Base-by-base conservation (phyloP, 2,888 invertebrate species). In the Polymixis flavicincta region DNA sequence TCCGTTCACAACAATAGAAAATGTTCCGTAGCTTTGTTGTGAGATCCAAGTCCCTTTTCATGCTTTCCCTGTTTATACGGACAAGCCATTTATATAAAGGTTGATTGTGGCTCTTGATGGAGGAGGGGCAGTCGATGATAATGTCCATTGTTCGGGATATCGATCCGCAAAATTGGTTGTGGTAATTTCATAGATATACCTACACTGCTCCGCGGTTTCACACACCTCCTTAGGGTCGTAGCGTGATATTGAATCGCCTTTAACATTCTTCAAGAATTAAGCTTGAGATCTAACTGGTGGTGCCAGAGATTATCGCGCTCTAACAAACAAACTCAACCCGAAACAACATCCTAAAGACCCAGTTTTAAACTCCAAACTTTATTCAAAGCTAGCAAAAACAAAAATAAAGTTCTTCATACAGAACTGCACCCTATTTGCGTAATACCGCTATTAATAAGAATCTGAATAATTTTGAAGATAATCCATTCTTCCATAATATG, bases 1-100 rank as follows among this genome's bases (percentile, higher is more conserved):
- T 79, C 64, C 80, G 42, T 14, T 59, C 45, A 25, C 37, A 74
- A 85, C 80, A 84, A 84, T 71, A 59, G 66, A 22, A 63, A 80
- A 64, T 54, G 50, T 74, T 71, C 45, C 50, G 32, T 28, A 32
- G 52, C 67, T 73, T 81, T 83, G 85, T 84, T 73, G 42, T 52
- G 6, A 42, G 45, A 72, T 61, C 57, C 54, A 37, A 65, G 48
- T 61, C 63, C 55, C 76, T 59, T 79, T 79, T 70, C 66, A 64
- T 55, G 63, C 45, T 66, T 64, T 32, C 50, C 42, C 28, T 76
- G 57, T 82, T 79, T 79, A 65, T 57, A 45, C 42, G 25, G 32
- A 65, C 72, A 71, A 63, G 32, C n/a, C 50, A 71, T 83, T 82
- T 79, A 63, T 67, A 19, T 64, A 74, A 57, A 42, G 57, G 50